Base-by-base conservation (phyloP, 2,888 invertebrate species). In the Drosophila buzzatii region DNA sequence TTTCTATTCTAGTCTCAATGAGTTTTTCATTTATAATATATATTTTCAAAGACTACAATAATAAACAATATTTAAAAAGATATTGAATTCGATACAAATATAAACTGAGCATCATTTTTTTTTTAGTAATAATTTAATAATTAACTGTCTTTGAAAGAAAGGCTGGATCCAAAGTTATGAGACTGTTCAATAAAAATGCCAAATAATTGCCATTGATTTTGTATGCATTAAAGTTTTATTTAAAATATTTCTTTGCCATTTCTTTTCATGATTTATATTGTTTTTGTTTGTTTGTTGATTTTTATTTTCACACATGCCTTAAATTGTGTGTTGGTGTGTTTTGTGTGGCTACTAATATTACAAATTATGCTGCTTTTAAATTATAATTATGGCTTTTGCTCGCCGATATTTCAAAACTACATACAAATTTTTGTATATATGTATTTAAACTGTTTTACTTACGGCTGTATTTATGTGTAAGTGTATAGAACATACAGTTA, bases 191-290 rank as follows among this genome's bases (percentile, higher is more conserved):
- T 27, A 41, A 41, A 39, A 41, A 31, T 5, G 4, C 14, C 4
- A 12, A 1, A 31, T 2, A 41, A 7, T 64, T 63, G 60, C 57
- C 67, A 63, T 76, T 57, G 41, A 70, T 65, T 77, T 81, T 81
- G 65, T 78, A 86, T 89, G 76, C 76, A 67, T 85, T 85, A 79
- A 83, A 89, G 80, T 84, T 90, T 89, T 87, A 85, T 90, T 89
- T 83, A 83, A 86, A 86, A 90, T 89, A 85, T 85, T 81, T 73
- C 64, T 87, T 89, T 82, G 63, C 79, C 59, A 62, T 81, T 74
- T 69, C 64, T 60, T 73, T 79, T 67, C 42, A 44, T 53, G 10
- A 49, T 69, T 76, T 53, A 39, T 55, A 39, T 55, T 39, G 53
- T 55, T 68, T 73, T 64, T 55, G 51, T 60, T 60, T 33, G 18